A percentile compares a stretch with the other conserved stretches of the same genome.
These are phyloP conservation scores for Lepus timidus DNA, from an alignment of 2,113 vertebrate genomes.

Conservation along the genomic window DNA sequence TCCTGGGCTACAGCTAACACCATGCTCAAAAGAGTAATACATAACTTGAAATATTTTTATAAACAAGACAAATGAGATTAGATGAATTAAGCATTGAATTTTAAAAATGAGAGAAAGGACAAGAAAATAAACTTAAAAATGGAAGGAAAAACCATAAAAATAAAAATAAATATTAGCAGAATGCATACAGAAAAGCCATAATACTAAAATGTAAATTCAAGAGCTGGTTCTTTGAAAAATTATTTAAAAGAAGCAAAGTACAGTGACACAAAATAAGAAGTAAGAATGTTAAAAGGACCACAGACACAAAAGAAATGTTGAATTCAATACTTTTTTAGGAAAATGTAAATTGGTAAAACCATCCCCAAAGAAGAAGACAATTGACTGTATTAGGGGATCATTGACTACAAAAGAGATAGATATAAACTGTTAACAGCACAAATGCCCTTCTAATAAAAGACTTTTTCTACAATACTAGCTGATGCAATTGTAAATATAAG, in stretches of 20 bases:
- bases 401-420: neutral
- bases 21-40: neutral
- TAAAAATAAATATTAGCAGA: neutral
- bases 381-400: neutral
- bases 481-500: neutral
- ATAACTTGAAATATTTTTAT: neutral
- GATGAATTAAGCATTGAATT: neutral
- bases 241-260: neutral
- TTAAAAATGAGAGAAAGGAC: neutral
- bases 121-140: neutral
- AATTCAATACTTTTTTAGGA: neutral
- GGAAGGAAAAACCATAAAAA: neutral
- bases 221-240: neutral
- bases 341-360: slow-evolving; percentile 2
- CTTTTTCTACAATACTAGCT: neutral
- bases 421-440: neutral
- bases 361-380: neutral
- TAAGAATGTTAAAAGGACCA: neutral
- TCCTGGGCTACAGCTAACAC: neutral
- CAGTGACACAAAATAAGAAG: neutral
- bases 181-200: neutral
- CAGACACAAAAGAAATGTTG: neutral
- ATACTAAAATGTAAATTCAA: slow-evolving; percentile 8
- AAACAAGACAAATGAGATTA: neutral
- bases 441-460: neutral